These are phyloP conservation scores for Epinephelus cyanopodus DNA, from an alignment of 2,113 vertebrate genomes.

Conservation along the genomic window DNA sequence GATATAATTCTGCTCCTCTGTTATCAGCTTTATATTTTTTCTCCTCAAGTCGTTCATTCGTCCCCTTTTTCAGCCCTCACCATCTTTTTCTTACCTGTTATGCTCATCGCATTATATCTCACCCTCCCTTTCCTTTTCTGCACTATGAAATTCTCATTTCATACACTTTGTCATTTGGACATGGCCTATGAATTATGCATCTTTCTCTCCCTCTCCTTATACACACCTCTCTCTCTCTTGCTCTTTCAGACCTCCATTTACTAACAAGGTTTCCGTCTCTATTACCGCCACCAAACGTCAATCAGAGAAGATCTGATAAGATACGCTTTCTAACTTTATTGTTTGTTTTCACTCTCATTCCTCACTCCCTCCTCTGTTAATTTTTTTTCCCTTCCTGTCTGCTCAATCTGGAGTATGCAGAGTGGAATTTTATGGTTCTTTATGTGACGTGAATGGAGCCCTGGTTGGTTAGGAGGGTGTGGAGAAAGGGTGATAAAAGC, in stretches of 20 bases:
- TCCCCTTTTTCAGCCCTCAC: constrained; percentile 56
- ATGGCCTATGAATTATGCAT: constrained; percentile 94
- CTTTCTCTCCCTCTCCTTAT: constrained; percentile 26
- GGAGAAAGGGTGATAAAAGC: constrained; percentile 57
- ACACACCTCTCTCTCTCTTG: constrained; percentile 70
- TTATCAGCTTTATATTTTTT: constrained; percentile 82
- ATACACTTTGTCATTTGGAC: constrained; percentile 92
- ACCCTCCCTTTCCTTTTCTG: constrained; percentile 81
- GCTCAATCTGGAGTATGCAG: constrained; percentile 39
- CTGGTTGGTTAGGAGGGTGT: constrained; percentile 44
- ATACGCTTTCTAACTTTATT: constrained; percentile 91
- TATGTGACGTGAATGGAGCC: constrained; percentile 47
- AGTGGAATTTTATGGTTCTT: constrained; percentile 77
- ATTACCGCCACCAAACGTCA: constrained; percentile 91
- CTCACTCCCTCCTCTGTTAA: constrained; percentile 33
- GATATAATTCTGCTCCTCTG: constrained; percentile 85
- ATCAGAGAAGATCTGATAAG: constrained; percentile 92
- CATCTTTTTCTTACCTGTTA: constrained; percentile 57
- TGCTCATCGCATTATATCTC: constrained; percentile 50
- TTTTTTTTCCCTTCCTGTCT: constrained; percentile 25
- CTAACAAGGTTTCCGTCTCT: constrained; percentile 92
- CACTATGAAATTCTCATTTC: constrained; percentile 96
- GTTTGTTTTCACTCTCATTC: constrained; percentile 80
- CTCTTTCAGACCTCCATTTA: constrained; percentile 89
- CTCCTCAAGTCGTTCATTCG: constrained; percentile 16